Evolutionary conservation across 2,113 vertebrate genomes (phyloP), one percentile per base, ranked within the genome.

Genomic region (Dipodomys stephensi): DNA sequence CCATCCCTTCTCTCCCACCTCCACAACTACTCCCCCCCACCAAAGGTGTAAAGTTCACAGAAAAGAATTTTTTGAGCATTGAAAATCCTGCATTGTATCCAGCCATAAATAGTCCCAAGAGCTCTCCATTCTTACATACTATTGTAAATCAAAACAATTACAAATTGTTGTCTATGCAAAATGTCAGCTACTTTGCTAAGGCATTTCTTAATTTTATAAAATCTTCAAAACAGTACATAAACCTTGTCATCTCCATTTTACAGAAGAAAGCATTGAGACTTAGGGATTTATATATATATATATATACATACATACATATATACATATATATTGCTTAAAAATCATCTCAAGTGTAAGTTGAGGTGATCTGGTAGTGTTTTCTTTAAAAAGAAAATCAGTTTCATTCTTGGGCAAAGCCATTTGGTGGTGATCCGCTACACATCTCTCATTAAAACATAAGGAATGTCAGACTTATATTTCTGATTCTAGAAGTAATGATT

Each of bases 91-190:
- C 5, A 76, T 62, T 57, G 9, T 73, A 84, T 10, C 18, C 44
- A 83, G 64, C 64, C 30, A 44, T 83, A 89, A 96, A 90, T 69
- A 78, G 46, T 30, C 30, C 12, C 25, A n/a, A 49, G 83, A 67
- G 49, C 12, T 65, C 35, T 76, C 35, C 83, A 64, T 77, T 28
- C 67, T 65, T 39, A 94, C 88, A 87, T 87, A 10, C 30, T 73
- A 80, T 35, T 81, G 46, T 83, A 83, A 72, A 84, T 77, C 22
- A 78, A 94, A 82, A 64, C 69, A 22, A 64, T 8, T n/a, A 62
- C 32, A 92, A 84, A 9, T 86, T 62, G 68, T 83, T 83, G 6
- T 35, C 23, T 9, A 82, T 44, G 7, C 44, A 39, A 30, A 67
- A 9, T 90, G 5, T 88, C 71, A 85, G 60, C 16, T 57, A 83